phyloP scores from a whole-genome alignment of 1,140 invertebrate genomes.

The Heliconius nattereri region DNA sequence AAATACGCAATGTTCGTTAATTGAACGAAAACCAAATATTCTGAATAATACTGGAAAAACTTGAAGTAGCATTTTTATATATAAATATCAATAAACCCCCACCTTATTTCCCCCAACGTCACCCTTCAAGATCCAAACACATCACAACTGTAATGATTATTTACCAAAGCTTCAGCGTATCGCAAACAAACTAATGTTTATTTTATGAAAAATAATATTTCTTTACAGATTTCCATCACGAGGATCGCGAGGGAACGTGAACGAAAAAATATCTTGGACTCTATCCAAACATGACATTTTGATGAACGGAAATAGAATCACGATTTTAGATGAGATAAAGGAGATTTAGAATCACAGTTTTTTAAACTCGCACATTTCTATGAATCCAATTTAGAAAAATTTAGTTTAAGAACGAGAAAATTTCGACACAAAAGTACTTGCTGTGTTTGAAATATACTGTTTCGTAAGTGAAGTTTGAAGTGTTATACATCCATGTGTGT shows the following conservation, averaged over 20 bases:
- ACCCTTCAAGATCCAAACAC: neutral
- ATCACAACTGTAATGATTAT: neutral
- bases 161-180: slow-evolving; percentile 7
- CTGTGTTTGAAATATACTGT: neutral
- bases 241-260: slow-evolving; percentile 48
- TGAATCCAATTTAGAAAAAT: neutral
- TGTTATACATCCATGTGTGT: slow-evolving; percentile 49
- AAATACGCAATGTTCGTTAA: too few species aligned
- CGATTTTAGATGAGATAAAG: slow-evolving; percentile 45
- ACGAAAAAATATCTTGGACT: slow-evolving; percentile 57
- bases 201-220: slow-evolving; percentile 57
- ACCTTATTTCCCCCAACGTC: neutral
- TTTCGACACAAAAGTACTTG: neutral
- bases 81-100: neutral
- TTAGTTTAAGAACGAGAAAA: neutral
- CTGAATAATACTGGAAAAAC: neutral
- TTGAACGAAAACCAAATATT: too few species aligned
- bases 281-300: slow-evolving; percentile 60
- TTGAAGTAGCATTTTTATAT: too few species aligned
- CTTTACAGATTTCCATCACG: slow-evolving; percentile 57
- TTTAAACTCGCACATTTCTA: neutral
- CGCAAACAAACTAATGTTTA: slow-evolving; percentile 50
- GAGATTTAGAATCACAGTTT: slow-evolving; percentile 21
- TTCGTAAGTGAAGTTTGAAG: neutral
- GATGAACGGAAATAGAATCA: slow-evolving; percentile 54